Conservation (phyloP, 2,888 invertebrate genomes). For the Monopis laevigella region DNA sequence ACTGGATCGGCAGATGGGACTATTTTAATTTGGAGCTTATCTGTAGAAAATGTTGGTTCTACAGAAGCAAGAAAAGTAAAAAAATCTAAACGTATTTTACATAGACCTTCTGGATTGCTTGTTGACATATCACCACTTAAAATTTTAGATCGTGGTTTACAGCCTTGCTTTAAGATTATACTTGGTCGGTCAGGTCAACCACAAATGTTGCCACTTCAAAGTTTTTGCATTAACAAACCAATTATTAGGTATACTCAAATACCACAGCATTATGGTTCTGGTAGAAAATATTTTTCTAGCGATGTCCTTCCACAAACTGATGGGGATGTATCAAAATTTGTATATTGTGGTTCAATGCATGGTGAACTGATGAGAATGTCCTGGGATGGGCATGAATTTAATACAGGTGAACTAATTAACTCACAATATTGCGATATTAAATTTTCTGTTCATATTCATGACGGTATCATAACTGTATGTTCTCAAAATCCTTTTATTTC, state of each 20-base stretch:
- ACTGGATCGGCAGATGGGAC: conserved; percentile 74
- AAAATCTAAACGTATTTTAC: conserved; percentile 51
- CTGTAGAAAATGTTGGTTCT: conserved; percentile 44
- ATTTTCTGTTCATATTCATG: conserved; percentile 69
- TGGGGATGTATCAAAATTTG: conserved; percentile 32
- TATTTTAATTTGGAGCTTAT: conserved; percentile 77
- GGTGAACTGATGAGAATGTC: conserved; percentile 52
- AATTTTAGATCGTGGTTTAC: conserved; percentile 67
- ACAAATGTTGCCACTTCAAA: conserved; percentile 46
- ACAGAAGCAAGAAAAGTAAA: conserved; percentile 43
- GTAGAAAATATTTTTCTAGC: conserved; percentile 48
- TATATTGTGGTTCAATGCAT: conserved; percentile 49
- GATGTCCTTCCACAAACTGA: conserved; percentile 36
- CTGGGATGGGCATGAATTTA: conserved; percentile 77
- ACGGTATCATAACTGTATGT: conserved; percentile 72
- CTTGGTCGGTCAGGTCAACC: conserved; percentile 51
- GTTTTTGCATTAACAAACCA: conserved; percentile 44
- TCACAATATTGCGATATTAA: conserved; percentile 61
- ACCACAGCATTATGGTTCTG: conserved; percentile 34
- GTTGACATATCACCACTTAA: conserved; percentile 70
- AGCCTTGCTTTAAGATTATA: conserved; percentile 69
- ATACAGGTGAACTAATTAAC: conserved; percentile 69
- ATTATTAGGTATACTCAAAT: conserved; percentile 37
- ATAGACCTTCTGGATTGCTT: conserved; percentile 66
- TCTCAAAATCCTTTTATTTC: conserved; percentile 70